Conservation (phyloP, 2,113 vertebrate species). For the Arothron firmamentum region DNA sequence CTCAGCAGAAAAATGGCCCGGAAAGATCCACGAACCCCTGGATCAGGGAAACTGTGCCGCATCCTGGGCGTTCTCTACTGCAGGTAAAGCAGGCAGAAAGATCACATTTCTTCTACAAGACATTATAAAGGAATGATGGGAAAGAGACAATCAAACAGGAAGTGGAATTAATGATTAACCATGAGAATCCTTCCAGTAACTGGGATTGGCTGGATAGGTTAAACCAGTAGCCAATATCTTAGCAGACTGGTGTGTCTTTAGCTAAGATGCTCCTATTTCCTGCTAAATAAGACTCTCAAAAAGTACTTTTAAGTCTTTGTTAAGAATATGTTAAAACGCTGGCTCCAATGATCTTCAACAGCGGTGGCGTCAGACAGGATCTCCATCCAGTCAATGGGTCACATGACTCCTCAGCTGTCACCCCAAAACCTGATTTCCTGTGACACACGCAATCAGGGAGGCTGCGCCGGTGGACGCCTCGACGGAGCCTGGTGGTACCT, state of each 20-base stretch:
- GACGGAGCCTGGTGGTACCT: slow-evolving; percentile 97
- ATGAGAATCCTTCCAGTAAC: neutral
- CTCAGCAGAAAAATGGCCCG: slow-evolving; percentile 87
- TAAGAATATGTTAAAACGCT: neutral
- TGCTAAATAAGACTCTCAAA: too few species aligned
- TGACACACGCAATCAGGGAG: slow-evolving; percentile 87
- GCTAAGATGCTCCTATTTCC: too few species aligned
- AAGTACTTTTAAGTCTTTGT: neutral
- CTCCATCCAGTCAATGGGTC: slow-evolving; percentile 98
- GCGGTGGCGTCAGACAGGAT: slow-evolving; percentile 94
- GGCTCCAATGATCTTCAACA: slow-evolving; percentile 32
- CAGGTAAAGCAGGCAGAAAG: slow-evolving; percentile 68
- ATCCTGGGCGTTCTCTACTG: slow-evolving; percentile 97
- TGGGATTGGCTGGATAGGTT: too few species aligned
- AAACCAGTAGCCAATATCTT: too few species aligned
- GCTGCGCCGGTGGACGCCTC: slow-evolving; percentile 85
- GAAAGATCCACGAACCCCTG: slow-evolving; percentile 89
- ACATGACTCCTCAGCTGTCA: slow-evolving; percentile 90
- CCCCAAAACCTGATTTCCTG: slow-evolving; percentile 96
- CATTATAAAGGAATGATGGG: too few species aligned
- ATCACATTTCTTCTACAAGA: neutral
- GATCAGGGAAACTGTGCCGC: slow-evolving; percentile 97
- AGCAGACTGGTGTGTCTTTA: too few species aligned
- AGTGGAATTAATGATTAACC: neutral
- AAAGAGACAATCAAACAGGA: neutral